Percentiles rank a stretch among this genome's conserved stretches.
Evolutionary conservation across 2,888 invertebrate genomes (phyloP).

Genomic region (Caenorhabditis doughertyi): DNA sequence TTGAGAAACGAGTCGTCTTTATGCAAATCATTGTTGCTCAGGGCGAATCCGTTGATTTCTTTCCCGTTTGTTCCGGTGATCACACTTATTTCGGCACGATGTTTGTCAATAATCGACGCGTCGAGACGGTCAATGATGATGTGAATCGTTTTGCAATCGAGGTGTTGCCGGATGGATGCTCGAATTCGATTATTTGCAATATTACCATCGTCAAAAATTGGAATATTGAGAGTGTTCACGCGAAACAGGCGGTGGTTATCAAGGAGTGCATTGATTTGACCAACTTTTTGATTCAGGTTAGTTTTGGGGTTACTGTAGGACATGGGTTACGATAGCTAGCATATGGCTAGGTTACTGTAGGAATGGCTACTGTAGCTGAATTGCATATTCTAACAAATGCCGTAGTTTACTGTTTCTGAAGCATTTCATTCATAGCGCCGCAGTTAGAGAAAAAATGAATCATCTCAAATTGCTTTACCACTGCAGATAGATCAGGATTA

Average conservation of each 20-base stretch:
- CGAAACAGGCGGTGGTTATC: conserved; percentile 18
- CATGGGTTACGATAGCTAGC: too few relatives aligned
- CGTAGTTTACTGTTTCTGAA: too few relatives aligned
- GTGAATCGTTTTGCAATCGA: conserved; percentile 34
- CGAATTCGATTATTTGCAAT: conserved; percentile 39
- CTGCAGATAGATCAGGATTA: too few relatives aligned
- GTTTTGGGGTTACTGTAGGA: too few relatives aligned
- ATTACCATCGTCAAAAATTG: conserved; percentile 37
- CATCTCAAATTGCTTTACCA: too few relatives aligned
- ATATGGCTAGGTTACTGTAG: too few relatives aligned
- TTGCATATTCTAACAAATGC: too few relatives aligned
- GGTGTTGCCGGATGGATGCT: conserved; percentile 40
- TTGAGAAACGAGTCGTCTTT: conserved; percentile 7
- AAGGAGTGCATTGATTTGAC: conserved; percentile 37
- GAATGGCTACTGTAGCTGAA: too few relatives aligned
- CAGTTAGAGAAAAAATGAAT: too few relatives aligned
- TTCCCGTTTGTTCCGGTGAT: conserved; percentile 1
- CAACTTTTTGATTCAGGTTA: neutral
- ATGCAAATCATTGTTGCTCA: conserved; percentile 26
- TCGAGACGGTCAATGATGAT: conserved; percentile 30
- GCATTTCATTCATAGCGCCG: too few relatives aligned
- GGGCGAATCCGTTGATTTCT: conserved; percentile 11
- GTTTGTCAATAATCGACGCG: conserved; percentile 43
- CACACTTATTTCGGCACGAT: conserved; percentile 22
- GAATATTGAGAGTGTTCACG: conserved; percentile 17